These are phyloP conservation scores for Pangasius mekongensis DNA, from an alignment of 2,797 vertebrate genomes.

Conservation along the genomic window DNA sequence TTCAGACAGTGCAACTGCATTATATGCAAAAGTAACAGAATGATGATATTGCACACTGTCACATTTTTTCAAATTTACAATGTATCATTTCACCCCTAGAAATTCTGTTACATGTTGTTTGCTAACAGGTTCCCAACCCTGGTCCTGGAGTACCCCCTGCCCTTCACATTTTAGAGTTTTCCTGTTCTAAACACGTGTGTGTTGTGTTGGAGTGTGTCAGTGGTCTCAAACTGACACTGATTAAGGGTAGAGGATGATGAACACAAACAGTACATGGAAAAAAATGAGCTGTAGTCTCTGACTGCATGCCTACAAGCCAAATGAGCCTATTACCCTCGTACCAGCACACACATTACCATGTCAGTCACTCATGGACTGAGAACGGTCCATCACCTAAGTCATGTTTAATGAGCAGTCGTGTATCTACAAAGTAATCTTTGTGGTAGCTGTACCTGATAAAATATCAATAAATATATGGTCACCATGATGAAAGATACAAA, in stretches of 20 bases:
- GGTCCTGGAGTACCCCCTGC: neutral
- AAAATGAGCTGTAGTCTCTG: neutral
- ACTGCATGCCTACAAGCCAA: neutral
- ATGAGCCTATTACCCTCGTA: neutral
- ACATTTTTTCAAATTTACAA: neutral
- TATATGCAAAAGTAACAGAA: neutral
- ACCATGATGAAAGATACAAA: neutral
- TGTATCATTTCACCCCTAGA: neutral
- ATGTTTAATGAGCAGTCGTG: neutral
- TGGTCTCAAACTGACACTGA: neutral
- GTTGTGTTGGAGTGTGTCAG: neutral
- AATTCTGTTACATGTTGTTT: neutral
- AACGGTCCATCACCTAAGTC: neutral
- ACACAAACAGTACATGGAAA: neutral
- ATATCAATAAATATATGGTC: too few species aligned
- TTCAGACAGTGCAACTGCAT: neutral
- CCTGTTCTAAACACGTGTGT: neutral
- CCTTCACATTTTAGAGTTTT: neutral
- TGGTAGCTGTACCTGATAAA: constrained; percentile 7
- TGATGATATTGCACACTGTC: neutral
- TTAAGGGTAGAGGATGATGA: neutral
- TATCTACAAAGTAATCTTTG: neutral
- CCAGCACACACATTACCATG: neutral
- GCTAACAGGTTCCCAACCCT: neutral
- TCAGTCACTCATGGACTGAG: neutral